A percentile compares a stretch with the other conserved stretches of the same genome.
Conservation (phyloP, 2,888 invertebrate genomes). For the Baronia brevicornis region DNA sequence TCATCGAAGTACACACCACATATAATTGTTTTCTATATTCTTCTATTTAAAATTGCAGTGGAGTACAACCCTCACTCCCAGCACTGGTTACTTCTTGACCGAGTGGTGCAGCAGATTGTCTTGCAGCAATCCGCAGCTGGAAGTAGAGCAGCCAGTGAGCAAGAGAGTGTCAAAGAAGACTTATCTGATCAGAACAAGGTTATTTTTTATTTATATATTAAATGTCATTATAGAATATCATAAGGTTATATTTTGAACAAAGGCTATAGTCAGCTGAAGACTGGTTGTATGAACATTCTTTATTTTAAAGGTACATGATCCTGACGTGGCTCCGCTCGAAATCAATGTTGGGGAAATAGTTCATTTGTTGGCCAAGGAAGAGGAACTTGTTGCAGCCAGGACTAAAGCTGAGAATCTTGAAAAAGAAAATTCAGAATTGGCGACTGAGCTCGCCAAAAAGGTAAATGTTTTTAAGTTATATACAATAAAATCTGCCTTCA, state of each 20-base stretch:
- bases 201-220: too few relatives aligned
- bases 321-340: conserved; percentile 89
- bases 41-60: conserved; percentile 63
- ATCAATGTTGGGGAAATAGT: conserved; percentile 95
- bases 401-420: conserved; percentile 91
- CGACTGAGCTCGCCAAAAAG: conserved; percentile 90
- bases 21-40: too few relatives aligned
- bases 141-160: conserved; percentile 54
- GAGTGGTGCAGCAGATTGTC: conserved; percentile 94
- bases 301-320: conserved; percentile 77
- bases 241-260: too few relatives aligned
- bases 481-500: too few relatives aligned
- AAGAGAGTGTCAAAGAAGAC: conserved; percentile 43
- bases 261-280: too few relatives aligned
- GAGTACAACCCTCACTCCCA: conserved; percentile 91
- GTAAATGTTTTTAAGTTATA: too few relatives aligned
- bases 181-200: conserved; percentile 49
- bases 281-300: background rate
- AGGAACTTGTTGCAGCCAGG: conserved; percentile 90
- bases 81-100: conserved; percentile 95
- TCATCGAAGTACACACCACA: too few relatives aligned
- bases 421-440: conserved; percentile 90
- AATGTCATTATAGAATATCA: too few relatives aligned
- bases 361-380: conserved; percentile 93
- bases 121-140: conserved; percentile 79